Evolutionary conservation across 2,113 vertebrate genomes (phyloP).

Genomic region (Cichladusa arquata): DNA sequence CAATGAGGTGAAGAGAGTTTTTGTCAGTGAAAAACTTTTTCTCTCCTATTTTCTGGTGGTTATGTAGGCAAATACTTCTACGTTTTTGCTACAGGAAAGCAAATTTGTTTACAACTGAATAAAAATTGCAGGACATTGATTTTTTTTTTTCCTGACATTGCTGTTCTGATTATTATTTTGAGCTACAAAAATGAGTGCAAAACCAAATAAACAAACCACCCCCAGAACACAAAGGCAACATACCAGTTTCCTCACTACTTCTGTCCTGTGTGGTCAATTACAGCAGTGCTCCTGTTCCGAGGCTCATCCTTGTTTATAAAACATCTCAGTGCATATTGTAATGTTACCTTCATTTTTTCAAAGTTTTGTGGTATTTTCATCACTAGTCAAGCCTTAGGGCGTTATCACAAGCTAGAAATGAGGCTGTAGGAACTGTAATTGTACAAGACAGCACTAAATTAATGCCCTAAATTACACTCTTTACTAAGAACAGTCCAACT

Average conservation of each 20-base stretch:
- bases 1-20: background rate
- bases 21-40: background rate
- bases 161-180: background rate
- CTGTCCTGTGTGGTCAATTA: background rate
- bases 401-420: background rate
- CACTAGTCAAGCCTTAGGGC: background rate
- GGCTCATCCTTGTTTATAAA: background rate
- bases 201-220: background rate
- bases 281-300: background rate
- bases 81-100: background rate
- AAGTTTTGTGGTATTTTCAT: background rate
- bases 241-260: background rate
- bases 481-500: background rate
- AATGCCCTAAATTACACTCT: background rate
- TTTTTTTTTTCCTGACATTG: background rate
- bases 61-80: background rate
- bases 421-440: background rate
- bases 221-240: background rate
- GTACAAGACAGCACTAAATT: background rate
- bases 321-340: background rate
- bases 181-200: background rate
- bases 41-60: background rate
- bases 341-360: background rate
- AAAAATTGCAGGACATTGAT: background rate
- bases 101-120: background rate